Evolutionary conservation across 2,113 vertebrate genomes (phyloP), one percentile per base, ranked within the genome.

Genomic region (Aegithalos caudatus): DNA sequence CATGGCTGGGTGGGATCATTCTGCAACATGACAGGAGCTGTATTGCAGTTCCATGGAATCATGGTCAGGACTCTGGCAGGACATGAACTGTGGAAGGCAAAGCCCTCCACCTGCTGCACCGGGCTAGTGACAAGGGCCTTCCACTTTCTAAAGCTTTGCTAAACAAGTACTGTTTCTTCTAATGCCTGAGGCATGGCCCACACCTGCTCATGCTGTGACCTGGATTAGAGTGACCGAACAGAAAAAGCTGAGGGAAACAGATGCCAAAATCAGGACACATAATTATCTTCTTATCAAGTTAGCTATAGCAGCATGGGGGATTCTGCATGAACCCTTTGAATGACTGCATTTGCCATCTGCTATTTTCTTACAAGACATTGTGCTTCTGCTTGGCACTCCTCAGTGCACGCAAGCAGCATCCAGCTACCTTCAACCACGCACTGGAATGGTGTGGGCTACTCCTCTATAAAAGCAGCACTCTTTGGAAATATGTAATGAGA

Each of bases 261-360:
- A 93, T 90, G 70, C 13, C 65, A 79, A 93, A 96, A 91, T 91
- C 73, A 90, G 57, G 87, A 64, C 53, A 60, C 19, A 76, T 67
- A 91, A 94, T 93, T 89, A 60, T 81, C 69, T 92, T 81, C 51
- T 79, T 87, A 67, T 23, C 44, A 71, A 81, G 53, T 67, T 87
- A 66, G 54, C 33, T 91, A 5, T 27, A 81, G 53, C 60, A 76
- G 22, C 90, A 65, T 47, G 53, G 57, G 31, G 35, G 61, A 67
- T 93, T 71, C 44, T 76, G 40, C 25, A 61, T n/a, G 57, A 85
- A 60, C 44, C 27, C 51, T 81, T 51, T 58, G 60, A 95, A 84
- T 58, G 35, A 81, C 35, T 92, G 65, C 64, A 62, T 91, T 92
- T 79, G 44, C 92, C 94, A 95, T 97, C 92, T 95, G 94, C 48